Evolutionary conservation across 2,113 vertebrate genomes (phyloP).

Genomic region (Zingel zingel): DNA sequence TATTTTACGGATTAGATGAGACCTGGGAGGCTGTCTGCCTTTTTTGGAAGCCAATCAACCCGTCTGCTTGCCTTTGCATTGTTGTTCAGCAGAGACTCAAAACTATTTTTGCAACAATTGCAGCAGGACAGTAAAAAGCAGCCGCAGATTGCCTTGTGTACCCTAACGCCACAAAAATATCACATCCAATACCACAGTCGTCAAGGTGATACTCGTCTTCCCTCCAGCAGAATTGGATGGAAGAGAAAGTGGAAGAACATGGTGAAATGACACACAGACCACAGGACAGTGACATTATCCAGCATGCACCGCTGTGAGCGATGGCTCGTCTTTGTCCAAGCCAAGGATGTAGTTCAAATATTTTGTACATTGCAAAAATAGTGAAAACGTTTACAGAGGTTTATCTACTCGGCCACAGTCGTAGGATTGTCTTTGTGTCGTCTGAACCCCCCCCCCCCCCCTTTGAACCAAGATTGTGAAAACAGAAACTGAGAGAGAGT

Average conservation of each 20-base stretch:
- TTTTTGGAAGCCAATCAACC: slow-evolving; percentile 57
- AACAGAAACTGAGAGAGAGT: slow-evolving; percentile 2
- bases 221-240: neutral
- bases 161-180: neutral
- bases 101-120: slow-evolving; percentile 60
- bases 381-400: neutral
- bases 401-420: slow-evolving; percentile 14
- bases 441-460: slow-evolving; percentile 21
- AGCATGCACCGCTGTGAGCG: neutral
- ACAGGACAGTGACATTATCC: neutral
- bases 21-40: slow-evolving; percentile 3
- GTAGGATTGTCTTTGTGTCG: slow-evolving; percentile 5
- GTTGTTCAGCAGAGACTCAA: slow-evolving; percentile 47
- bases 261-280: neutral
- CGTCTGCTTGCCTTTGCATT: slow-evolving; percentile 24
- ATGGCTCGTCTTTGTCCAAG: neutral
- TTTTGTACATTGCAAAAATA: slow-evolving; percentile 11
- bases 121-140: slow-evolving; percentile 35
- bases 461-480: slow-evolving; percentile 10
- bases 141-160: slow-evolving; percentile 25
- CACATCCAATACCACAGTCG: slow-evolving; percentile 1
- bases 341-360: neutral
- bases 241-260: neutral
- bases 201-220: neutral
- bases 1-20: slow-evolving; percentile 49